Evolutionary conservation across 2,113 vertebrate genomes (phyloP), one percentile per base, ranked within the genome.

Genomic region (Phalacrocorax aristotelis): DNA sequence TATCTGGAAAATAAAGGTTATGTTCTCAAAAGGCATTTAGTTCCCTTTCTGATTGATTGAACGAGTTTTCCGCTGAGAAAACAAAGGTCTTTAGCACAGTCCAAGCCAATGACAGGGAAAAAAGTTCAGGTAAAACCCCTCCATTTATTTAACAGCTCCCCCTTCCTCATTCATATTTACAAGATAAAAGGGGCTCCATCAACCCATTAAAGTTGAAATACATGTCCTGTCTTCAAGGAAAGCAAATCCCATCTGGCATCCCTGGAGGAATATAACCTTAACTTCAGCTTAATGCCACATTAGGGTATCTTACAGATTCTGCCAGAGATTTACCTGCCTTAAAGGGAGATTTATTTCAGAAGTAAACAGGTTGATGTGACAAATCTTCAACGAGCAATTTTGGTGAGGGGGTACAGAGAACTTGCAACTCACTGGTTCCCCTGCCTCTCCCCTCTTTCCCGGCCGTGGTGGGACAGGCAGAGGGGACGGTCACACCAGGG

Each of bases 1-100:
- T 97, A 94, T 97, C 97, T 95, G 88, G 91, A 94, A 97, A 97
- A 97, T 95, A 97, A 97, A 97, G 96, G 93, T 97, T 97, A 95
- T 94, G 84, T 96, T 97, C 97, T 96, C 95, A 93, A 90, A 91
- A 97, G 87, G 79, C 97, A 96, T 96, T 97, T 96, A 94, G 95
- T 83, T 97, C 96, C 48, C 87, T 95, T 94, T 94, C 93, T 88
- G 93, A 97, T 90, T 94, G 96, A 97, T 96, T 89, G 93, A 97
- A 42, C 1, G 87, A 94, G 91, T 97, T 97, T 93, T 94, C 96
- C 9, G 0, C 95, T 55, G 91, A 95, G 95, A 97, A 97, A 97
- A 96, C 95, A 85, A 90, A 96, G 91, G 93, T 95, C 94, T 96
- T 94, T 74, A 95, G 78, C 82, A 52, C 71, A 86, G 84, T 48